phyloP scores from a whole-genome alignment of 2,797 vertebrate genomes.

The Premnoplex brunnescens region DNA sequence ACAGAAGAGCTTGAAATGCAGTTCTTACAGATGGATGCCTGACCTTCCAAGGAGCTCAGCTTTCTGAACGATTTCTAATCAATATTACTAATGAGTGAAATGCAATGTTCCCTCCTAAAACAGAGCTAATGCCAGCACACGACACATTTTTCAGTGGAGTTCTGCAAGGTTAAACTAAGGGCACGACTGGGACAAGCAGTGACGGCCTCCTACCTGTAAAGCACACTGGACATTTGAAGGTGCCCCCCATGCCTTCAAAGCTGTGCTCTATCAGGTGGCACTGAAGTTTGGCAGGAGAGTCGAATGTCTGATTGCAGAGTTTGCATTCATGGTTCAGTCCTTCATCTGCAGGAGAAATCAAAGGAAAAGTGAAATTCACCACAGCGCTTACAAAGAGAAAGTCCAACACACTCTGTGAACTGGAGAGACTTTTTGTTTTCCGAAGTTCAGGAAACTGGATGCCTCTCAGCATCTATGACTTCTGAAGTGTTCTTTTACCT shows the following conservation, averaged over 20 bases:
- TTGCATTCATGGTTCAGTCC: slow-evolving; percentile 98
- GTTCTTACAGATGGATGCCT: slow-evolving; percentile 39
- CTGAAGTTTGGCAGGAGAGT: slow-evolving; percentile 98
- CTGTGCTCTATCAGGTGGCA: slow-evolving; percentile 99
- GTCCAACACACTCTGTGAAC: not conserved
- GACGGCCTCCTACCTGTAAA: slow-evolving; percentile 85
- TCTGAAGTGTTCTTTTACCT: not conserved
- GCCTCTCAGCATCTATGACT: not conserved
- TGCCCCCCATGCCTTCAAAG: slow-evolving; percentile 99
- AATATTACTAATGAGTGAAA: slow-evolving; percentile 67
- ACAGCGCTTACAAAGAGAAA: not conserved
- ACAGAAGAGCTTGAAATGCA: slow-evolving; percentile 39
- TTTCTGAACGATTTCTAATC: slow-evolving; percentile 45
- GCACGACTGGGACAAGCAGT: not conserved
- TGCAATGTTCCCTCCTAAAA: slow-evolving; percentile 50
- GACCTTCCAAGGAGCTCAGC: slow-evolving; percentile 49
- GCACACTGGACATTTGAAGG: slow-evolving; percentile 98
- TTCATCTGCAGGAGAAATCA: slow-evolving; percentile 83
- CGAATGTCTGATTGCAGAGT: slow-evolving; percentile 97
- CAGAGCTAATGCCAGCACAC: not conserved
- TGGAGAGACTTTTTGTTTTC: not conserved
- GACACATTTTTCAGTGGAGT: not conserved
- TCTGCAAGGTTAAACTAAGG: not conserved
- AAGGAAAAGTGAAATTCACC: slow-evolving; percentile 31
- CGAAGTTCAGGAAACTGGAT: not conserved